Base-by-base conservation (phyloP, 2,888 invertebrate species). In the Drosophila subsilvestris region DNA sequence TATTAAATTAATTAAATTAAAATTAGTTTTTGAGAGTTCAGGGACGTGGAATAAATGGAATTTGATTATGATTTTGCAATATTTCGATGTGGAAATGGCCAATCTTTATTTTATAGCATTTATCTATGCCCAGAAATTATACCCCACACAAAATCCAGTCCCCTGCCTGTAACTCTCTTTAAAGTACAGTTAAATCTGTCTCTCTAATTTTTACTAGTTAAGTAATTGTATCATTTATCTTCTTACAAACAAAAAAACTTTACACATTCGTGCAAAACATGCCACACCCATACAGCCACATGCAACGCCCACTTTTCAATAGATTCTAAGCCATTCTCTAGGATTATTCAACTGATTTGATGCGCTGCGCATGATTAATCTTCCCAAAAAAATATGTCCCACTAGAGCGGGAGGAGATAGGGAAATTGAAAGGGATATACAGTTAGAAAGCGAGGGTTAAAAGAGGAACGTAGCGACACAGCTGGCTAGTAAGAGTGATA, bases 361-460 rank as follows among this genome's bases (percentile, higher is more conserved):
- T 78, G 76, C 60, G 79, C 55, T 79, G 62, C 60, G 82, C 82
- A 74, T 82, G 79, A 79, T 79, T 79, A 79, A 79, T 82, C 76
- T 81, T 76, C 22, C 63, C 29, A 58, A 18, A 37, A 18, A 63
- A 44, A 49, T 22, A n/a, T 37, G 14, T n/a, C 37, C 37, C 37
- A 37, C 6, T n/a, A 14, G 37, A 14, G 37, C 6, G 14, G 37
- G 4, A 7, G 37, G 6, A n/a, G 37, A 37, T 37, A 2, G 7
- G n/a, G 18, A 37, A 22, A 29, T 4, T 25, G 14, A 29, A 47
- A 32, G 54, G 32, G 57, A 12, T 49, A 56, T 63, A 32, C 20
- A n/a, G 45, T 29, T 18, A 29, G 32, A 12, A 14, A 12, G 32
- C 1, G 42, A 61, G 61, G 37, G 18, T 37, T n/a, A 17, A 51